phyloP scores from a whole-genome alignment of 2,888 invertebrate genomes.

The Ormyrus rosae region DNA sequence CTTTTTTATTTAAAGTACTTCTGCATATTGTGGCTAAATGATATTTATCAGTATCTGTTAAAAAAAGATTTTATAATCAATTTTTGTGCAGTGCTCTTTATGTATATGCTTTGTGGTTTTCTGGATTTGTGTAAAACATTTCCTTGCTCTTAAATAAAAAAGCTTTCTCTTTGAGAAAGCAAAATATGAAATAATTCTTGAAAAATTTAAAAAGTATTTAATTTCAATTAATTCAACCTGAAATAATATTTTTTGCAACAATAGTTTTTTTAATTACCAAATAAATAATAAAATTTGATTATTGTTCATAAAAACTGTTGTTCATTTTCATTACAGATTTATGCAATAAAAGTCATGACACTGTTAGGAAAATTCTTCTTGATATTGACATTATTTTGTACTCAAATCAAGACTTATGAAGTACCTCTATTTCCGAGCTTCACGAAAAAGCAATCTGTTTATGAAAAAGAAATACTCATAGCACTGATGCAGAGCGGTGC shows the following conservation, averaged over 20 bases:
- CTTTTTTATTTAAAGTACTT: not conserved
- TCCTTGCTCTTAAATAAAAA: no score
- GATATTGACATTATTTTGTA: not conserved
- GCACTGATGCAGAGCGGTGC: not conserved
- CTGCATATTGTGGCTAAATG: not conserved
- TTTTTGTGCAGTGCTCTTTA: no score
- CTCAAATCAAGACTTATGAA: not conserved
- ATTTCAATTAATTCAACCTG: no score
- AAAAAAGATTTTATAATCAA: not conserved
- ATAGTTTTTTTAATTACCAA: not conserved
- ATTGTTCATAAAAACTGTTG: not conserved
- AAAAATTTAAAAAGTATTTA: no score
- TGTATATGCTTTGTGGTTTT: no score
- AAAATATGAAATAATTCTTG: no score
- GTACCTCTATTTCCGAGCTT: slow-evolving; percentile 14
- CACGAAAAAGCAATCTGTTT: slow-evolving; percentile 7
- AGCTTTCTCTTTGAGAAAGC: no score
- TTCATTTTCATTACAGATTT: not conserved
- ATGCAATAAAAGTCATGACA: not conserved
- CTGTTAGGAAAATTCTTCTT: not conserved
- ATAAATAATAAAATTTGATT: not conserved
- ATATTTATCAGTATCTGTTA: not conserved
- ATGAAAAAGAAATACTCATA: slow-evolving; percentile 13
- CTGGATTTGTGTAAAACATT: no score
- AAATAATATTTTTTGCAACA: no score